phyloP scores from a whole-genome alignment of 1,140 invertebrate genomes.

The Hypothenemus hampei region DNA sequence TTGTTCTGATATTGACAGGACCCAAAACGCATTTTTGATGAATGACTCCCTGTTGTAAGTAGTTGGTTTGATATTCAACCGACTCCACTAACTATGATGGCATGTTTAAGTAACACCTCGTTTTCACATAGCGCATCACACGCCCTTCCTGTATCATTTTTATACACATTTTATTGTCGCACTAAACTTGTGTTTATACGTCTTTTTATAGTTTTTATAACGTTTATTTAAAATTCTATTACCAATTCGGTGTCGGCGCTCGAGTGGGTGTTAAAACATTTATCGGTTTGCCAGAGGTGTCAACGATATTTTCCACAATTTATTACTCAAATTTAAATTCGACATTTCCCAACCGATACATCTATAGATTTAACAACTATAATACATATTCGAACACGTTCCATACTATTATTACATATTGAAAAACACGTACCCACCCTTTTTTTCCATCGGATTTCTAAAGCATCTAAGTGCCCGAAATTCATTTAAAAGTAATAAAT shows the following conservation, averaged over 20 bases:
- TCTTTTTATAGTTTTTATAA: slow-evolving; percentile 16
- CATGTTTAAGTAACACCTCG: too few species aligned
- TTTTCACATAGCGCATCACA: too few species aligned
- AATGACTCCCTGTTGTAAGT: too few species aligned
- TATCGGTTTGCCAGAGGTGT: slow-evolving; percentile 12
- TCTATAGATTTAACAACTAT: too few species aligned
- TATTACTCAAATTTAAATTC: slow-evolving; percentile 10
- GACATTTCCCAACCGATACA: background rate
- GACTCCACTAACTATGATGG: too few species aligned
- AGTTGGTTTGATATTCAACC: too few species aligned
- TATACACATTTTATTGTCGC: slow-evolving; percentile 5
- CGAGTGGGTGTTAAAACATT: slow-evolving; percentile 12
- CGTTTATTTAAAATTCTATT: slow-evolving; percentile 20
- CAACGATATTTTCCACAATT: slow-evolving; percentile 13
- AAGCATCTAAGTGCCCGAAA: too few species aligned
- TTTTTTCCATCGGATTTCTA: too few species aligned
- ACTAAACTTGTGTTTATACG: slow-evolving; percentile 19
- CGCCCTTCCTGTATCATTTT: slow-evolving; percentile 2
- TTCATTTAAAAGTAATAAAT: too few species aligned
- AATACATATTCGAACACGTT: too few species aligned
- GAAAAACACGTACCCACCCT: too few species aligned
- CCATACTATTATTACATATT: too few species aligned
- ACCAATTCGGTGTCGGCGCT: slow-evolving; percentile 10
- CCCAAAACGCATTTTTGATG: slow-evolving; percentile 5
- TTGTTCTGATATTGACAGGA: slow-evolving; percentile 4